Base-by-base conservation (phyloP, 2,797 vertebrate species). In the Pyrrhura leucotis region DNA sequence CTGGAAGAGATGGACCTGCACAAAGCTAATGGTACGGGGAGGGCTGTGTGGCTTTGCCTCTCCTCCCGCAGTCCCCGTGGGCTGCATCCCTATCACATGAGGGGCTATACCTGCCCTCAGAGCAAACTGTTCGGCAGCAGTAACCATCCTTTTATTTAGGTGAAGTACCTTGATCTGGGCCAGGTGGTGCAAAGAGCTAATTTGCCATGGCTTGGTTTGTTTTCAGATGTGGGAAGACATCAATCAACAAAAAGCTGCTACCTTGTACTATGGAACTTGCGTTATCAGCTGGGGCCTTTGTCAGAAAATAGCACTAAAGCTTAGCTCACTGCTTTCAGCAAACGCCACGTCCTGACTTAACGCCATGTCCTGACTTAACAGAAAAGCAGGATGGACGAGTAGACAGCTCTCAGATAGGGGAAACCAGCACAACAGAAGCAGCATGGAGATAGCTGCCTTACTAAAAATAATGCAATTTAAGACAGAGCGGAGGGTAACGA, bases 381-480 rank as follows among this genome's bases (percentile, higher is more conserved):
- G 95, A 93, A 94, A 85, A 81, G 63, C 65, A 86, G 56, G 74
- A 79, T 0, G 37, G 67, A 67, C 0, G 0, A 94, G 42, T 4
- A 83, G 87, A 35, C 39, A 78, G 76, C 21, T 89, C 72, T 45
- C 84, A 85, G 74, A 77, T 8, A 59, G 72, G 22, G 74, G 74
- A 90, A 92, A 76, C 37, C 82, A 92, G 68, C 62, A 61, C 53
- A 83, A 74, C 77, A 90, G 73, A 80, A 93, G 69, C 73, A 58
- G 63, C 4, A 11, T 0, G 5, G 63, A 93, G 82, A 93, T 28
- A 93, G 86, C 80, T 53, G 42, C 73, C 80, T 90, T 39, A 77
- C 93, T 95, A 95, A 94, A 94, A 88, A 92, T 83, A 95, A 95
- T 65, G 69, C 63, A 77, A 88, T 94, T 91, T 61, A 93, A 88